Evolutionary conservation across 2,113 vertebrate genomes (phyloP), one percentile per base, ranked within the genome.

Genomic region (Eolophus roseicapilla): DNA sequence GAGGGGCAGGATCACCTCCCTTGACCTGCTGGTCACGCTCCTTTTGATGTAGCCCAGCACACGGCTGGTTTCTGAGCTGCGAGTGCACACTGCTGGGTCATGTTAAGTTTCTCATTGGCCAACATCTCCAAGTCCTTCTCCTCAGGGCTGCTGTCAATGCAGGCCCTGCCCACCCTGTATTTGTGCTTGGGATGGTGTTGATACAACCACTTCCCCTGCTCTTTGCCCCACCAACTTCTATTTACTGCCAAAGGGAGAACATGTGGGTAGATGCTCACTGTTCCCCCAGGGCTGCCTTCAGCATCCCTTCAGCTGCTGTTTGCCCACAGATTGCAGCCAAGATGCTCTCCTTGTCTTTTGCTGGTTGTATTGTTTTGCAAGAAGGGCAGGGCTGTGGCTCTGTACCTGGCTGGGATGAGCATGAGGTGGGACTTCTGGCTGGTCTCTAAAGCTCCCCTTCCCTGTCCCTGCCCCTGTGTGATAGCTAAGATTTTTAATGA

Each of bases 321-420:
- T 33, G 29, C 29, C 43, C 47, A 7, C 20, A 15, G 47, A 47
- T 17, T 57, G 41, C 35, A 78, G 50, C 41, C 1, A 4, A 19
- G 41, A 43, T 71, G n/a, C 25, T 46, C 62, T 31, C 47, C 43
- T 14, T 25, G 3, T 19, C 21, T 52, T 70, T 84, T 19, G 5
- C 24, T 46, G 9, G 3, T 29, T 23, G 3, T 2, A 2, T 24
- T 11, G 24, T 57, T 47, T 41, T n/a, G 4, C 10, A 52, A 15
- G 37, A n/a, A n/a, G 10, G 0, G 2, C 15, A 62, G 11, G 4
- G 28, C 37, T 77, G 71, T 65, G 67, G 6, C 21, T 70, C 55
- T 41, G 10, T 19, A 29, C 10, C 8, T 0, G 0, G 1, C 11
- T 35, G 52, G 14, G 50, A 11, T 18, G n/a, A 78, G 37, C 0